Evolutionary conservation across 2,888 invertebrate species (phyloP).

Genomic region (Agrilus cyanescens): DNA sequence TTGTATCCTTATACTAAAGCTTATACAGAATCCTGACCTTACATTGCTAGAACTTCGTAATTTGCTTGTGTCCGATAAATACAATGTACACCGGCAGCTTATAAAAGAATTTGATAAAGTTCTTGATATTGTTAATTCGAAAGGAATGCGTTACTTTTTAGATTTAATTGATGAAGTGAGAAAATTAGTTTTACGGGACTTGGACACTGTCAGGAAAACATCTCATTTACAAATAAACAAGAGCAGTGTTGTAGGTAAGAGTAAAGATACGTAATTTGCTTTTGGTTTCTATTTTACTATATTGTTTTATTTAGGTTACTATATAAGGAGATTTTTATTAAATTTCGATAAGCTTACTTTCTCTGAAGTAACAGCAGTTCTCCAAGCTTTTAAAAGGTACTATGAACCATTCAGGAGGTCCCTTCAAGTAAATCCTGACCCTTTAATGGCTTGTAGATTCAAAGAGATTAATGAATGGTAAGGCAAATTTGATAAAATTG

Average conservation of each 20-base stretch:
- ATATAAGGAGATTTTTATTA: constrained; percentile 67
- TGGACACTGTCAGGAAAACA: constrained; percentile 11
- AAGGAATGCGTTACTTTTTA: constrained; percentile 35
- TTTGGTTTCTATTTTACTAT: constrained; percentile 11
- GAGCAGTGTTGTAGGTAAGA: constrained; percentile 54
- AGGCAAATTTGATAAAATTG: constrained; percentile 2
- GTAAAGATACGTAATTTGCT: too few species aligned
- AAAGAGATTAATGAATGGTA: constrained; percentile 8
- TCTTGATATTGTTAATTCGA: constrained; percentile 44
- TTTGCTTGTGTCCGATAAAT: constrained; percentile 50
- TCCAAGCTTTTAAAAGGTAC: constrained; percentile 58
- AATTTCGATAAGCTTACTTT: constrained; percentile 76
- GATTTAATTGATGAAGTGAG: constrained; percentile 26
- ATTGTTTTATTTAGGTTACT: constrained; percentile 53
- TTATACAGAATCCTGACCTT: constrained; percentile 75
- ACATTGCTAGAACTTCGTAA: constrained; percentile 54
- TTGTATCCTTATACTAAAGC: constrained; percentile 65
- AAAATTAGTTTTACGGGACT: constrained; percentile 15
- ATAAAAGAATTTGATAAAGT: constrained; percentile 47
- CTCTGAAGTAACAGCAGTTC: constrained; percentile 66
- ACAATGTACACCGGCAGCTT: constrained; percentile 44
- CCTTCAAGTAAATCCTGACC: background rate
- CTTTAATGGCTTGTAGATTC: background rate
- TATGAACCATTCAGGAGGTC: constrained; percentile 31
- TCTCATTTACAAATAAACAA: constrained; percentile 38